A percentile compares a stretch with the other conserved stretches of the same genome.
These are phyloP conservation scores for Trachelus iudaicus DNA, from an alignment of 2,888 invertebrate genomes.

Conservation along the genomic window DNA sequence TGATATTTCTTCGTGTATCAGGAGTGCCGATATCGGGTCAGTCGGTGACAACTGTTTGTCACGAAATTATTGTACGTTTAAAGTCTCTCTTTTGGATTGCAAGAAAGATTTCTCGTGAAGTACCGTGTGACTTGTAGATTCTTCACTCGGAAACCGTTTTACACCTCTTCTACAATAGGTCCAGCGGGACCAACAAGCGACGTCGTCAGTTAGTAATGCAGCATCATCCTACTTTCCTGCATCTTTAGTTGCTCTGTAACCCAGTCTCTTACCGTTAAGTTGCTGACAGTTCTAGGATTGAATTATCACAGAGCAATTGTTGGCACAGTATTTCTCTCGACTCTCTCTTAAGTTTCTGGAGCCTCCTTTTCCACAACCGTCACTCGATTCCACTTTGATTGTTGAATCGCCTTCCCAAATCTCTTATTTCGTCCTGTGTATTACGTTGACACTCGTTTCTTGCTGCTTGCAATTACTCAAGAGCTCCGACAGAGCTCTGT, in stretches of 20 bases:
- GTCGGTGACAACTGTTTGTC: background rate
- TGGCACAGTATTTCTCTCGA: background rate
- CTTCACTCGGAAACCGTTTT: background rate
- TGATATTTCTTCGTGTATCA: background rate
- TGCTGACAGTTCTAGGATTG: background rate
- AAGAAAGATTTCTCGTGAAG: background rate
- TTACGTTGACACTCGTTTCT: background rate
- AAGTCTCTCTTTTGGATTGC: background rate
- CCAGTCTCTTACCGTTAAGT: conserved; percentile 1
- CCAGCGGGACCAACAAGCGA: background rate
- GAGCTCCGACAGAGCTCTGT: background rate
- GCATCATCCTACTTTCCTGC: conserved; percentile 5
- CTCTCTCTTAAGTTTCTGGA: background rate
- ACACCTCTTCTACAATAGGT: background rate
- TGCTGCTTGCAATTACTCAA: background rate
- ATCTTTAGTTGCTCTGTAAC: background rate
- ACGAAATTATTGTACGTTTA: background rate
- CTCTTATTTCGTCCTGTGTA: background rate
- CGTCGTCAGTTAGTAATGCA: background rate
- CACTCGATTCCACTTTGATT: background rate
- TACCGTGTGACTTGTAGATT: background rate
- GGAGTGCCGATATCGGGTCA: background rate
- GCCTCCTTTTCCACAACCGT: background rate
- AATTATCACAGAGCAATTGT: background rate
- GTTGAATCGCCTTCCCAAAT: background rate